phyloP scores from a whole-genome alignment of 2,113 vertebrate genomes.

The Protobothrops mucrosquamatus region DNA sequence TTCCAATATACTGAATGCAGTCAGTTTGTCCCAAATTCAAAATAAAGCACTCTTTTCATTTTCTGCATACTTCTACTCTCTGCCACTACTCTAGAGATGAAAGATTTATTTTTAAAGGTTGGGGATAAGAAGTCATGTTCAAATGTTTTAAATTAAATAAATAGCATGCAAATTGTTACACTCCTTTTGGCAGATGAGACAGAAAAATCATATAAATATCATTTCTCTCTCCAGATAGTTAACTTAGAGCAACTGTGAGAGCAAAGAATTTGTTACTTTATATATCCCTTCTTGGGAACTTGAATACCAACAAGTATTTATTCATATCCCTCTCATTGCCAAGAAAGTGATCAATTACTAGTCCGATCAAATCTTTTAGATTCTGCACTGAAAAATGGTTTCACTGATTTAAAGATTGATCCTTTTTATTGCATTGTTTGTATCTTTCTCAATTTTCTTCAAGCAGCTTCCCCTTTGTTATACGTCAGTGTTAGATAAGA shows the following conservation, averaged over 20 bases:
- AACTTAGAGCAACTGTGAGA: neutral
- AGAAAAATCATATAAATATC: neutral
- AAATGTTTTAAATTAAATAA: neutral
- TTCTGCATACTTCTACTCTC: neutral
- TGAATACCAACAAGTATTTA: neutral
- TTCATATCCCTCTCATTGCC: neutral
- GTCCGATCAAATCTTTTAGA: neutral
- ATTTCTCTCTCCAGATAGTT: neutral
- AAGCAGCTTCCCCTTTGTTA: neutral
- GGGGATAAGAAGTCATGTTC: neutral
- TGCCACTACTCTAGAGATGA: neutral
- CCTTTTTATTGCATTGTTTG: neutral
- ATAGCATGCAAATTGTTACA: neutral
- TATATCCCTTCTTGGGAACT: neutral
- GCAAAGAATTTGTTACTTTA: neutral
- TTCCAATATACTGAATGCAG: neutral
- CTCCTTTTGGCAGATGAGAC: neutral
- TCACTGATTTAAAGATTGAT: neutral
- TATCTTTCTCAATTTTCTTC: constrained; percentile 3
- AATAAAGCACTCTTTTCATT: neutral
- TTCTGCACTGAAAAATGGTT: neutral
- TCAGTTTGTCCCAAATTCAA: neutral
- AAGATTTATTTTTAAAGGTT: neutral
- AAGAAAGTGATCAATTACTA: constrained; percentile 7
- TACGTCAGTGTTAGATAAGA: neutral